Base-by-base conservation (phyloP, 2,113 vertebrate genomes). In the Anolis carolinensis region DNA sequence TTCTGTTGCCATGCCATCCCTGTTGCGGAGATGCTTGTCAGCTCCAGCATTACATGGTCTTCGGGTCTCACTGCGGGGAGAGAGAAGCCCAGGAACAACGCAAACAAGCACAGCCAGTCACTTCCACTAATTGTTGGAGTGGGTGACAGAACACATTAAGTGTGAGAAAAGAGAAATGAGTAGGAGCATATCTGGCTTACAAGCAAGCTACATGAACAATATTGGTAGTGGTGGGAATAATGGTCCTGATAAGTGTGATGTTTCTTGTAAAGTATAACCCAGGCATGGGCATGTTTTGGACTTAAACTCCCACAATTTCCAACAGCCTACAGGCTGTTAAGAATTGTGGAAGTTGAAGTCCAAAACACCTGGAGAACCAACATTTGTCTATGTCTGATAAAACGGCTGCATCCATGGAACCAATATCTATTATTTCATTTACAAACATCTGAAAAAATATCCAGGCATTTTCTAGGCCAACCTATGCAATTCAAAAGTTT, bases 61-160 rank as follows among this genome's bases (percentile, higher is more conserved):
- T 93, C 90, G 88, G 94, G 93, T 90, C 93, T 86, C 93, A 89
- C 89, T 86, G 80, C 73, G 87, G 91, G 91, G 59, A 94, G 90
- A 92, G 82, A 92, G 84, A 92, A 81, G 52, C 84, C 90, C 92
- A 90, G 85, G 90, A 94, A 92, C 93, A 92, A 92, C 84, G 87
- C 88, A 89, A 93, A 68, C 83, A 90, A 79, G 89, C 93, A 90
- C 87, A 91, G 93, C 89, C 87, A 92, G 94, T 65, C 92, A 93
- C 86, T 95, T 95, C 93, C 94, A 93, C 91, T 95, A 94, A 94
- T 94, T 94, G 93, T 93, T 90, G 90, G 2, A 91, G 88, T 85
- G 91, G 91, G 93, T 0, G 77, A 83, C 84, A 84, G 87, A 93
- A 88, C 76, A 93, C 88, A 91, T n/a, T 92, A 95, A 93, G 92